Evolutionary conservation across 2,797 vertebrate genomes (phyloP).

Genomic region (Cheirogaleus major): DNA sequence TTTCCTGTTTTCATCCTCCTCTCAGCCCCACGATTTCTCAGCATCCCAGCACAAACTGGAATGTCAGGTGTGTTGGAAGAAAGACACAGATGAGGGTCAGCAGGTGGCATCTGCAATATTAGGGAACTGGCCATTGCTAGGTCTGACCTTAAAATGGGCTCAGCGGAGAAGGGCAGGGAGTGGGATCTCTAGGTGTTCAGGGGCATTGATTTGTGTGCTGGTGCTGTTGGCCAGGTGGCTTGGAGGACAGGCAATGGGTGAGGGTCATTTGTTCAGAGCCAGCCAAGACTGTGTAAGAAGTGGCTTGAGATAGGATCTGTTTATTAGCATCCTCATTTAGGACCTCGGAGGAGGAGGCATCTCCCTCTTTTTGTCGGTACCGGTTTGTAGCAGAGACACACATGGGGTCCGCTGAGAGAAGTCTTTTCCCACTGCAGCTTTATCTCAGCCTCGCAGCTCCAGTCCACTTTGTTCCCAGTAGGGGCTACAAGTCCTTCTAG

Average conservation of each 20-base stretch:
- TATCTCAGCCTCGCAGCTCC: background rate
- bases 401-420: background rate
- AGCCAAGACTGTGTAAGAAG: background rate
- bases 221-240: background rate
- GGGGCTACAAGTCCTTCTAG: background rate
- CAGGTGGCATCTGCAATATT: background rate
- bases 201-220: background rate
- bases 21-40: constrained; percentile 6
- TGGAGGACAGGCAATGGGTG: background rate
- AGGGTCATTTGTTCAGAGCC: background rate
- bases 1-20: constrained; percentile 50
- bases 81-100: background rate
- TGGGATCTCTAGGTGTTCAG: background rate
- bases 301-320: background rate
- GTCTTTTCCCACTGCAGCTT: background rate
- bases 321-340: background rate
- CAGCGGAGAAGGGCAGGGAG: background rate
- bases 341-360: background rate
- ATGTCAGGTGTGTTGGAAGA: background rate
- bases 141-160: background rate
- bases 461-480: background rate
- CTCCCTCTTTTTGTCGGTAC: background rate
- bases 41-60: background rate
- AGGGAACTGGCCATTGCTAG: background rate
- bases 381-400: background rate